A percentile compares a stretch with the other conserved stretches of the same genome.
Conservation (phyloP, 2,113 vertebrate genomes). For the Amblyornis subalaris region DNA sequence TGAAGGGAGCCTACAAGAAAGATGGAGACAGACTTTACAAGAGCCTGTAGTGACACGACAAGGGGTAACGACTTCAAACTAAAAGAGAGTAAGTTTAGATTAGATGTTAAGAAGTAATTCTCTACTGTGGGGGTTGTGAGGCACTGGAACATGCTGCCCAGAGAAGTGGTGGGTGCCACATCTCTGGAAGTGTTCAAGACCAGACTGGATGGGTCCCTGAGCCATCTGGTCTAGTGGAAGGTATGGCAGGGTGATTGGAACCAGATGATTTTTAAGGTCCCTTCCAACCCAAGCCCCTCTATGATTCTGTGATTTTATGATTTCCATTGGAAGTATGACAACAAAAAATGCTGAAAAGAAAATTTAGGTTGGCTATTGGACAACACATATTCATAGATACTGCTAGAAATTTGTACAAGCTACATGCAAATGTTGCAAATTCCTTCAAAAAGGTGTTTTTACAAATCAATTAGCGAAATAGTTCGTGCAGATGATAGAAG, state of each 20-base stretch:
- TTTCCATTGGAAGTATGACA: neutral
- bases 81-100: neutral
- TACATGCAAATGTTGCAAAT: neutral
- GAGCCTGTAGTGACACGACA: neutral
- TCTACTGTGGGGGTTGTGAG: neutral
- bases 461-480: neutral
- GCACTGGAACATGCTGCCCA: neutral
- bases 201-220: neutral
- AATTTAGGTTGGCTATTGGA: neutral
- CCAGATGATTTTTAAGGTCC: neutral
- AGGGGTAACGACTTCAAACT: fast-evolving
- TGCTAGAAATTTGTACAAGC: neutral
- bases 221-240: neutral
- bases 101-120: neutral
- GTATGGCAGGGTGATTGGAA: fast-evolving
- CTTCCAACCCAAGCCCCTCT: neutral
- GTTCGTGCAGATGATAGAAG: neutral
- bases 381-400: neutral
- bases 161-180: neutral
- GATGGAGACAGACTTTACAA: neutral
- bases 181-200: neutral
- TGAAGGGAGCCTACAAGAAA: neutral
- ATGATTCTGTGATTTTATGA: neutral
- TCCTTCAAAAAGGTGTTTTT: neutral
- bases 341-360: neutral